A percentile compares a stretch with the other conserved stretches of the same genome.
phyloP scores from a whole-genome alignment of 2,888 invertebrate genomes.

The Melikaiella ostensackeni region DNA sequence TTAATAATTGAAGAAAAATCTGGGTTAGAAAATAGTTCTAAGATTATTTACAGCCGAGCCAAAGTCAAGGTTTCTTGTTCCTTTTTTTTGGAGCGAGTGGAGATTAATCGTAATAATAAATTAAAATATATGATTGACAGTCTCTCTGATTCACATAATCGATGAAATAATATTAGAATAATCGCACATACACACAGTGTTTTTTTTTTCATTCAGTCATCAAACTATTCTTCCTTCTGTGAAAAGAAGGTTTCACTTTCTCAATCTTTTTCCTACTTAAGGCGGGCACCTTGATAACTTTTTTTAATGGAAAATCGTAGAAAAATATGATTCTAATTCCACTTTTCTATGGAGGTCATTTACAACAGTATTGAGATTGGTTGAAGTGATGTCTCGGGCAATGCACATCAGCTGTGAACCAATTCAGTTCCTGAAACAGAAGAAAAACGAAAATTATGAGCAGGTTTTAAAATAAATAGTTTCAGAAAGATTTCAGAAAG shows the following conservation, averaged over 20 bases:
- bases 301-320: slow-evolving; percentile 15
- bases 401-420: slow-evolving; percentile 53
- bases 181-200: slow-evolving; percentile 19
- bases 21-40: neutral
- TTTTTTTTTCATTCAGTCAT: slow-evolving; percentile 17
- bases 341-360: neutral
- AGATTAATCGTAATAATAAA: slow-evolving; percentile 12
- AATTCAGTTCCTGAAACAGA: slow-evolving; percentile 56
- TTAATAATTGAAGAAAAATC: neutral
- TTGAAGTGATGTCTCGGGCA: slow-evolving; percentile 43
- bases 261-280: neutral
- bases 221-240: neutral
- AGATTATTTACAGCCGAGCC: slow-evolving; percentile 13
- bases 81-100: neutral
- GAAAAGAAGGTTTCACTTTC: neutral
- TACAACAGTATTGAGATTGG: slow-evolving; percentile 54
- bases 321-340: slow-evolving; percentile 33
- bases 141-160: neutral
- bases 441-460: neutral
- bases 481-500: too few relatives aligned
- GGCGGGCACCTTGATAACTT: slow-evolving; percentile 4
- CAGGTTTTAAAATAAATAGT: too few relatives aligned
- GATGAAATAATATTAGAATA: slow-evolving; percentile 6
- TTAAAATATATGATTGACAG: neutral
- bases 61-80: slow-evolving; percentile 6